Conservation (phyloP, 2,113 vertebrate genomes). For the Mola mola region DNA sequence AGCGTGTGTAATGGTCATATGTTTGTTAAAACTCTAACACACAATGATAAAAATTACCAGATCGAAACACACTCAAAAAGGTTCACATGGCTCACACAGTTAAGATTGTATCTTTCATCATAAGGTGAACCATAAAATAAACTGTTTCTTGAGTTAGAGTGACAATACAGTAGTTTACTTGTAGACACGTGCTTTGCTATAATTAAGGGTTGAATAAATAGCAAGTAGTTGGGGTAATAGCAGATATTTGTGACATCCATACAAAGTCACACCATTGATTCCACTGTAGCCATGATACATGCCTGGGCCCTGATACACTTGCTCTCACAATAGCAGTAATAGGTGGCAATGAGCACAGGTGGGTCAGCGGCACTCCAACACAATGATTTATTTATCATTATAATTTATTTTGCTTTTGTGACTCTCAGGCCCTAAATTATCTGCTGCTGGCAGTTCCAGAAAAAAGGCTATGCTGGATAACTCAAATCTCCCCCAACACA, state of each 20-base stretch:
- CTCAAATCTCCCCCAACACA: slow-evolving; percentile 55
- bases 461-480: slow-evolving; percentile 58
- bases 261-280: slow-evolving; percentile 56
- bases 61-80: too few species aligned
- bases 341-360: slow-evolving; percentile 59
- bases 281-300: slow-evolving; percentile 43
- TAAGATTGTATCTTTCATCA: too few species aligned
- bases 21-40: too few species aligned
- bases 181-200: too few species aligned
- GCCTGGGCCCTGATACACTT: slow-evolving; percentile 13
- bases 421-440: slow-evolving; percentile 63
- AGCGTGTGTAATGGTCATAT: too few species aligned
- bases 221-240: slow-evolving; percentile 12
- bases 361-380: slow-evolving; percentile 58
- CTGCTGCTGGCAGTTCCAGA: slow-evolving; percentile 51
- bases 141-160: too few species aligned
- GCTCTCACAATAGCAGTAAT: slow-evolving; percentile 43
- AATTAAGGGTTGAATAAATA: too few species aligned
- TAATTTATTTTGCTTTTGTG: slow-evolving; percentile 68
- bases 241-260: slow-evolving; percentile 38
- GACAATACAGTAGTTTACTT: too few species aligned
- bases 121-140: too few species aligned
- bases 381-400: slow-evolving; percentile 59
- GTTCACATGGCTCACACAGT: too few species aligned
- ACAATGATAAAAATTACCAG: too few species aligned